These are phyloP conservation scores for Drosophila ezoana DNA, from an alignment of 2,888 invertebrate species.

Conservation along the genomic window DNA sequence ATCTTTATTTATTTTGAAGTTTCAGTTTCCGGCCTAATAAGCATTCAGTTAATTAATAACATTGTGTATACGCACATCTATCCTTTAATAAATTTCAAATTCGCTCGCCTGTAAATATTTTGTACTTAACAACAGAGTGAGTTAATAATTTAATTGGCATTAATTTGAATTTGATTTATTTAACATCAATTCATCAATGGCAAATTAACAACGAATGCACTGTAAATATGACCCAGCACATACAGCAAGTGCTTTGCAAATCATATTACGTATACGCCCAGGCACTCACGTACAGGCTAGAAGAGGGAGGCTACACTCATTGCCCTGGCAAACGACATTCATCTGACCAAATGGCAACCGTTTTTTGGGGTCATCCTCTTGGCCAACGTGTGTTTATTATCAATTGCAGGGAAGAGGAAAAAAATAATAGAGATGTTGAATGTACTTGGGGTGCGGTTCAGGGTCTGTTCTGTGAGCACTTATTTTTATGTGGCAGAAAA, in stretches of 20 bases:
- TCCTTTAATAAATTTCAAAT: constrained; percentile 23
- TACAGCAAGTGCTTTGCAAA: not conserved
- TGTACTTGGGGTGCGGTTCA: constrained; percentile 3
- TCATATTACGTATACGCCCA: constrained; percentile 13
- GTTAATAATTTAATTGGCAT: constrained; percentile 50
- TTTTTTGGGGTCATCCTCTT: constrained; percentile 52
- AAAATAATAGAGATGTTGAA: constrained; percentile 13
- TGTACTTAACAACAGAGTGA: constrained; percentile 20
- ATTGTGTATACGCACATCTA: constrained; percentile 19
- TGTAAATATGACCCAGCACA: constrained; percentile 1
- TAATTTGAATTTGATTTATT: constrained; percentile 41
- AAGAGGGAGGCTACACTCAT: not conserved
- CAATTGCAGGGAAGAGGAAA: constrained; percentile 38
- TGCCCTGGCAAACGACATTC: constrained; percentile 42
- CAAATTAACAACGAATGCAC: constrained; percentile 34
- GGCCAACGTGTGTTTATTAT: constrained; percentile 64
- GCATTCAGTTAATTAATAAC: constrained; percentile 19
- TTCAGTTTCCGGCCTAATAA: no score
- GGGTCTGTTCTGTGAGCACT: constrained; percentile 32
- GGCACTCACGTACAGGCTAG: no score
- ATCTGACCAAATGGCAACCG: constrained; percentile 43
- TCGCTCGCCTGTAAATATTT: constrained; percentile 36
- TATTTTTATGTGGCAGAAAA: constrained; percentile 57
- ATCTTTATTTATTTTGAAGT: not conserved
- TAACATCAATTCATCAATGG: constrained; percentile 20